A percentile compares a stretch with the other conserved stretches of the same genome.
These are phyloP conservation scores for Oryzias sinensis DNA, from an alignment of 2,797 vertebrate species.

Conservation along the genomic window DNA sequence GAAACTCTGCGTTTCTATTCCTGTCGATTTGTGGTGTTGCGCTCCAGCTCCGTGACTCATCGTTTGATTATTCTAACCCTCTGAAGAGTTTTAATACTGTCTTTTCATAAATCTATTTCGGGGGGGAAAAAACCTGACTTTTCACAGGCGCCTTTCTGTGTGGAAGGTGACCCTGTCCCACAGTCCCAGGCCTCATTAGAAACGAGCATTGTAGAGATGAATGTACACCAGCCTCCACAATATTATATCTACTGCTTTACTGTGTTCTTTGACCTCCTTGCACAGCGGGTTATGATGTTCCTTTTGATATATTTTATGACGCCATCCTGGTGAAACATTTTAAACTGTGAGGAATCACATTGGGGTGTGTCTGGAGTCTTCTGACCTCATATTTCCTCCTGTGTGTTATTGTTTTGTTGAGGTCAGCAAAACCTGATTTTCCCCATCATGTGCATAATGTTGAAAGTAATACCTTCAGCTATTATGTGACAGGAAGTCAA, in stretches of 20 bases:
- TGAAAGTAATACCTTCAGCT: conserved; percentile 31
- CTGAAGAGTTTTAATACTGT: conserved; percentile 1
- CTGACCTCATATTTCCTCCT: conserved; percentile 50
- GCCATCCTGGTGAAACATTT: conserved; percentile 32
- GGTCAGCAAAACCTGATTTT: conserved; percentile 33
- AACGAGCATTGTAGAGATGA: conserved; percentile 37
- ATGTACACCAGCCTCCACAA: conserved; percentile 18
- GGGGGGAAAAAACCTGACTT: neutral
- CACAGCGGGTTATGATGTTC: conserved; percentile 30
- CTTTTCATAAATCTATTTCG: neutral
- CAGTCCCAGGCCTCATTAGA: conserved; percentile 49
- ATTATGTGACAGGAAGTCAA: conserved; percentile 31
- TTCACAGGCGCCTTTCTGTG: conserved; percentile 24
- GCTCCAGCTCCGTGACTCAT: conserved; percentile 42
- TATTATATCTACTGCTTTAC: conserved; percentile 26
- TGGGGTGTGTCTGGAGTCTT: conserved; percentile 27
- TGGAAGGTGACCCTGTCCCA: conserved; percentile 54
- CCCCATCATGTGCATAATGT: conserved; percentile 32
- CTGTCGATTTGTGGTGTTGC: conserved; percentile 27
- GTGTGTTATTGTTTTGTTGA: conserved; percentile 31
- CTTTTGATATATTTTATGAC: conserved; percentile 27
- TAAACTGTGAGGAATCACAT: conserved; percentile 30
- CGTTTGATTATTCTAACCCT: conserved; percentile 60
- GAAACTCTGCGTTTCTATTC: conserved; percentile 52
- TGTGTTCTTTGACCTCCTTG: conserved; percentile 47